phyloP scores from a whole-genome alignment of 2,888 invertebrate species.

The Actias luna region DNA sequence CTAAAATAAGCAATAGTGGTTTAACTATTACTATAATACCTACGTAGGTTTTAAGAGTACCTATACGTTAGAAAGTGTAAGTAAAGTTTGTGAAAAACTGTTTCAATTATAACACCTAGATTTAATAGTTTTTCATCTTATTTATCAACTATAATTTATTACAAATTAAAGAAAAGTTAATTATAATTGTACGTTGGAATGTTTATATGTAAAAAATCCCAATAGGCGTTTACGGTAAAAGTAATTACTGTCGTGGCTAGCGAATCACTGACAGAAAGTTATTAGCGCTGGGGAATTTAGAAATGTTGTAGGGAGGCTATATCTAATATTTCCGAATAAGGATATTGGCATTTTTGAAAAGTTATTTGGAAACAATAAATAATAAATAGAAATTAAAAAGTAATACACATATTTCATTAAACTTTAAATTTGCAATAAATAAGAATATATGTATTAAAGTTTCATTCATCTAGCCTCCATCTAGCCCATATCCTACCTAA shows the following conservation, averaged over 20 bases:
- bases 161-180: not conserved
- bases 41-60: not conserved
- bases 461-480: no score
- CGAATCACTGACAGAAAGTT: slow-evolving; percentile 14
- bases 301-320: slow-evolving; percentile 13
- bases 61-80: not conserved
- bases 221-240: slow-evolving; percentile 19
- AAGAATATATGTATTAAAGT: no score
- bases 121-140: not conserved
- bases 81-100: not conserved
- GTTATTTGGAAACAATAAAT: not conserved
- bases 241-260: slow-evolving; percentile 13
- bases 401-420: not conserved
- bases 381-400: not conserved
- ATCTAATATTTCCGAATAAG: slow-evolving; percentile 16
- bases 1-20: not conserved
- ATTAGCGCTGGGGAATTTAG: slow-evolving; percentile 15
- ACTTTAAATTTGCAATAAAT: not conserved
- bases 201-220: slow-evolving; percentile 13
- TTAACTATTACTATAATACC: not conserved
- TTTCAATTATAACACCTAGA: slow-evolving; percentile 2
- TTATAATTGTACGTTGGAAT: not conserved
- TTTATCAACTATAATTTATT: not conserved
- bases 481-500: no score
- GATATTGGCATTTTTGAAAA: not conserved